Evolutionary conservation across 23 tunicate genomes (phyloP), one percentile per base, ranked within the genome.

Genomic region (Diplosoma virens): DNA sequence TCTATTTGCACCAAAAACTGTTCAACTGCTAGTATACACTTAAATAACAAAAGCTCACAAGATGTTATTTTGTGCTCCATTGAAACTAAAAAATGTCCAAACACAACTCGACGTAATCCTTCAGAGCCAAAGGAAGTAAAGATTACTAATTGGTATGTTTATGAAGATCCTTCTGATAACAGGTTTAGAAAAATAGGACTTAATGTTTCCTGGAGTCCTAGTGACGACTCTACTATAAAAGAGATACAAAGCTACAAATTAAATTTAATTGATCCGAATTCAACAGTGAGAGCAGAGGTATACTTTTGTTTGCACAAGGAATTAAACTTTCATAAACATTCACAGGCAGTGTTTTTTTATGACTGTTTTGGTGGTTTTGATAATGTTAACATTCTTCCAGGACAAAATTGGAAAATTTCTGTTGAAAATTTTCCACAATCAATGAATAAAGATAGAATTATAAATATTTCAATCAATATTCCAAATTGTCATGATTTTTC

Each of bases 151-250:
- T 67, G 74, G 74, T 67, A 67, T 21, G 7, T 67, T 3, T 67
- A 67, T 21, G 26, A 35, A 34, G 74, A 67, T 67, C 74, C 27
- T 9, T 5, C 17, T 67, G 74, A 67, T 22, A 32, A 21, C 4
- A 20, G 11, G 7, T 34, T 24, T 34, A 37, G 69, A 32, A 53
- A 66, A 75, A 33, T 87, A 23, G 93, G 82, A 3, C 65, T 87
- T 2, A 87, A 87, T 37, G 65, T 87, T 48, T 73, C 93, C 0
- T 87, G 93, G 93, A 48, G 37, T 18, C 77, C 86, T 47, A 55
- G 59, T 2, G 50, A 64, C 17, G 82, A 80, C 32, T 52, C 54
- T 5, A 52, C 84, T 3, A 37, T 80, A 0, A 56, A 3, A 30
- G 27, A 1, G 0, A 50, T 80, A 68, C 70, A 55, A 30, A 77